Percentiles rank a stretch among this genome's conserved stretches.
Evolutionary conservation across 2,888 invertebrate genomes (phyloP).

Genomic region (Stenotaenia linearis): DNA sequence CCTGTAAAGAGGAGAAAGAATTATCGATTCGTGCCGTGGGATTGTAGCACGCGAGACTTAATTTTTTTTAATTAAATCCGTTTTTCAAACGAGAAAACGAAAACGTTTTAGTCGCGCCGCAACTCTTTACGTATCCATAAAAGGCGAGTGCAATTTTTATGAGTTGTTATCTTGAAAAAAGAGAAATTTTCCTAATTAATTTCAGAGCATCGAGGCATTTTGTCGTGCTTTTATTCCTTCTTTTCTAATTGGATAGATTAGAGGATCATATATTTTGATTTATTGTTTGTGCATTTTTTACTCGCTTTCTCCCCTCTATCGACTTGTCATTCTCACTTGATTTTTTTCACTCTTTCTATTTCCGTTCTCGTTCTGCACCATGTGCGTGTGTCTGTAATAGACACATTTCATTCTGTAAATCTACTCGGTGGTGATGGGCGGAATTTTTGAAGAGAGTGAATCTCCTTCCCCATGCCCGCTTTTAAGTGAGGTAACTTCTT

Average conservation of each 20-base stretch:
- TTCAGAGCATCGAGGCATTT: background rate
- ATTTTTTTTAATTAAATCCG: background rate
- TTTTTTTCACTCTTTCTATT: constrained; percentile 12
- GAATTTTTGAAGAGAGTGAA: background rate
- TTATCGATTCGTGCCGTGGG: background rate
- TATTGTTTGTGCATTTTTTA: background rate
- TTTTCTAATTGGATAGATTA: constrained; percentile 14
- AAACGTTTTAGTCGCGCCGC: background rate
- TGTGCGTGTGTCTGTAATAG: constrained; percentile 7
- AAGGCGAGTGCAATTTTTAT: background rate
- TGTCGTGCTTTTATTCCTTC: background rate
- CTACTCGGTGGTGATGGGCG: constrained; percentile 11
- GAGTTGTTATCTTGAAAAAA: background rate
- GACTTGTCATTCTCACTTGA: constrained; percentile 10
- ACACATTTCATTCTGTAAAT: constrained; percentile 12
- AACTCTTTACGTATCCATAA: background rate
- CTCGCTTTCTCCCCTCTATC: constrained; percentile 4
- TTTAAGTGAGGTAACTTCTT: background rate
- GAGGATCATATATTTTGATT: constrained; percentile 1
- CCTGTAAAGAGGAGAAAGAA: background rate
- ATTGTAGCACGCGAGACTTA: background rate
- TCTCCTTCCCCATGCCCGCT: background rate
- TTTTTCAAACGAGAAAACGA: background rate
- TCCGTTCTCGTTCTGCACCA: constrained; percentile 15
- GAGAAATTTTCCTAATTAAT: background rate